Base-by-base conservation (phyloP, 2,888 invertebrate species). In the Dryobota labecula region DNA sequence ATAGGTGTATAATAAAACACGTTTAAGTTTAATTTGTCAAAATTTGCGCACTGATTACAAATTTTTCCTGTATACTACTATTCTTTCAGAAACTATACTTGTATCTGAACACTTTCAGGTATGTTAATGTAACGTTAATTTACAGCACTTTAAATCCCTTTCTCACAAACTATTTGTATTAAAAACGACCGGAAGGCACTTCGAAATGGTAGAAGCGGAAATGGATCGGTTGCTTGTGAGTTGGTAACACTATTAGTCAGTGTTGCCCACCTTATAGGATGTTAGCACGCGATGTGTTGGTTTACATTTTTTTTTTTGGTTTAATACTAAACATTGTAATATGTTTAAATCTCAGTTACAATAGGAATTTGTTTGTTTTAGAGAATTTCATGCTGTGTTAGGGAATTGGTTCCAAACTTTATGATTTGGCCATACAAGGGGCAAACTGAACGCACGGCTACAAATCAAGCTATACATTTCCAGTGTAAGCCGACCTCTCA, bases 171-270 rank as follows among this genome's bases (percentile, higher is more conserved):
- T 70, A 60, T 72, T 76, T 68, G 72, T 87, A 85, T 85, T 87
- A 86, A 86, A 83, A 83, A 75, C 78, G 73, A 80, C 88, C 87
- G 89, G 87, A 90, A 89, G 81, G 65, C 74, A 86, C 73, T 85
- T 83, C 74, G 84, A 84, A 87, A 87, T 85, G 80, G 87, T 87
- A 88, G 87, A 84, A 86, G 72, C 86, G 90, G 87, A 89, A 88
- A 87, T 87, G 86, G 85, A 89, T 87, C 86, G 88, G 81, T 87
- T 86, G 86, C 80, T 83, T 80, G 81, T 78, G 75, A 74, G 89
- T 87, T 90, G 91, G 90, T 86, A 90, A 86, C 89, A 88, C 88
- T 88, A 94, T 93, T 91, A 90, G 90, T 94, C 90, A 92, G 89
- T 91, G 92, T 89, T 90, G 86, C 91, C 89, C 89, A 84, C 88